Percentiles rank a stretch among this genome's conserved stretches.
Evolutionary conservation across 2,113 vertebrate genomes (phyloP).

Genomic region (Tenrec ecaudatus): DNA sequence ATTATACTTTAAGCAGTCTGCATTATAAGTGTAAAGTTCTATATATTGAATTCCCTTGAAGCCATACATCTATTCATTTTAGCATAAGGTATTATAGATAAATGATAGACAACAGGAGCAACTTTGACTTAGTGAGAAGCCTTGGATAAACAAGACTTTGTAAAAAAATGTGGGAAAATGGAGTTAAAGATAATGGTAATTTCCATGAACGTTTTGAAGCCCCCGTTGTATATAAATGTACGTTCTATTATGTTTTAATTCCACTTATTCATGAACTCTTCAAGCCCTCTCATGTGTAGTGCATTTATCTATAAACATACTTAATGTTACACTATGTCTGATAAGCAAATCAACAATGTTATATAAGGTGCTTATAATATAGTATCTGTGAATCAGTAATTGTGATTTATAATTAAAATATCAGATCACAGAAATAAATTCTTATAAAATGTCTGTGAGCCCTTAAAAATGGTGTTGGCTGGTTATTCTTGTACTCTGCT

Average conservation of each 20-base stretch:
- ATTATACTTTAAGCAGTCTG: conserved; percentile 12
- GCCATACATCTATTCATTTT: not conserved
- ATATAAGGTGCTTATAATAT: not conserved
- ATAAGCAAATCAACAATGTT: not conserved
- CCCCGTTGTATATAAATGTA: too few species aligned
- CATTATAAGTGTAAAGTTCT: not conserved
- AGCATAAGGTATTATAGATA: conserved; percentile 16
- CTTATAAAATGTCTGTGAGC: conserved; percentile 17
- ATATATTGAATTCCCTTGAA: not conserved
- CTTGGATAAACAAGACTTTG: not conserved
- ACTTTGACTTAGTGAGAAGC: conserved; percentile 28
- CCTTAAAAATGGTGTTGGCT: not conserved
- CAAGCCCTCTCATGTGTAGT: too few species aligned
- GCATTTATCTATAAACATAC: not conserved
- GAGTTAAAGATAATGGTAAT: too few species aligned
- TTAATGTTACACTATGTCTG: not conserved
- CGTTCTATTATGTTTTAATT: too few species aligned
- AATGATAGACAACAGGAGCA: not conserved
- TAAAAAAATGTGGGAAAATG: too few species aligned
- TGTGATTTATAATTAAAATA: conserved; percentile 20
- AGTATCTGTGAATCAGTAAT: conserved; percentile 27
- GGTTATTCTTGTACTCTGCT: not conserved
- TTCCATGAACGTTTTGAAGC: too few species aligned
- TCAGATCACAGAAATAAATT: conserved; percentile 29
- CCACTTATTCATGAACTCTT: too few species aligned